phyloP scores from a whole-genome alignment of 2,797 vertebrate genomes.

The Heteromormyrus szaboi region DNA sequence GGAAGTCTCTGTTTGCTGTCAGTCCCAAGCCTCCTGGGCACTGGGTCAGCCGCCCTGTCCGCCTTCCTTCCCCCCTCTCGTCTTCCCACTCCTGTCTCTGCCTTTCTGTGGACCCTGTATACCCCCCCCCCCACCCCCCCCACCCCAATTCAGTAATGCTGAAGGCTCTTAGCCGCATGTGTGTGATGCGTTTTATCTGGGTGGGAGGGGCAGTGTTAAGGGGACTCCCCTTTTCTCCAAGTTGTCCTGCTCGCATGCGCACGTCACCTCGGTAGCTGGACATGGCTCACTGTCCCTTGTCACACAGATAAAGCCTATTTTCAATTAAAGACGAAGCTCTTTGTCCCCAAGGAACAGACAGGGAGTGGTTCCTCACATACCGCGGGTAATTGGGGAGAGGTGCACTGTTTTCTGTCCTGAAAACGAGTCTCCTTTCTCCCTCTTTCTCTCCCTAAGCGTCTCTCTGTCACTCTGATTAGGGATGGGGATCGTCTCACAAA shows the following conservation, averaged over 20 bases:
- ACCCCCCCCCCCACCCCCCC: neutral
- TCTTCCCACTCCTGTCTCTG: neutral
- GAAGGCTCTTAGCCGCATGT: neutral
- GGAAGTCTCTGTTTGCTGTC: neutral
- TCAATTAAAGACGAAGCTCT: neutral
- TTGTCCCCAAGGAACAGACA: conserved; percentile 10
- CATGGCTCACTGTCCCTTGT: neutral
- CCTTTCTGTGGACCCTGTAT: neutral
- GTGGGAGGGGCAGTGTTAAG: neutral
- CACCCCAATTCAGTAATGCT: neutral
- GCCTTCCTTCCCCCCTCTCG: neutral
- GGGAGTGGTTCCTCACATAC: conserved; percentile 8
- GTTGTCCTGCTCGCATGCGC: neutral
- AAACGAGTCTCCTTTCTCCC: conserved; percentile 16
- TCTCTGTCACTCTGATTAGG: conserved; percentile 26
- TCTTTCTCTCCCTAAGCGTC: conserved; percentile 22
- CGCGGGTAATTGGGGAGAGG: conserved; percentile 17
- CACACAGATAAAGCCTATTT: neutral
- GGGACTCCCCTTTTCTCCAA: neutral
- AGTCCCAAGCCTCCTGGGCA: neutral
- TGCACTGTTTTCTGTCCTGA: conserved; percentile 3
- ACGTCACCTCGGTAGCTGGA: neutral
- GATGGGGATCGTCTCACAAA: conserved; percentile 23
- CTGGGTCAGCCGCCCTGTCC: neutral
- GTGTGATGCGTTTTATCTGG: neutral